Conservation (phyloP, 1,140 invertebrate genomes). For the Penaeus japonicus region DNA sequence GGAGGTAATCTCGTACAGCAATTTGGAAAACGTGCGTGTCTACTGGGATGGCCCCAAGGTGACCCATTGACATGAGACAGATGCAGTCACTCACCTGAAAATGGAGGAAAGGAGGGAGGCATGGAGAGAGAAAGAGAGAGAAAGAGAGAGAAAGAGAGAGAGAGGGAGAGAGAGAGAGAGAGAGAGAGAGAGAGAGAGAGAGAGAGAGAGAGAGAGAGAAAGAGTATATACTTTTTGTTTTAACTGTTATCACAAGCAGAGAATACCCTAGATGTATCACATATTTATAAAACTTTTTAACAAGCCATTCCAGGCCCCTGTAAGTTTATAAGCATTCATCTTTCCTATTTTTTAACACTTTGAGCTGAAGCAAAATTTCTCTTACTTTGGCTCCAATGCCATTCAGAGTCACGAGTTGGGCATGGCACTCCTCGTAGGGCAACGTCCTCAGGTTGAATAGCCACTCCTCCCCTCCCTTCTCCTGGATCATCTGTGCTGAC, state of each 20-base stretch:
- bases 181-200: background rate
- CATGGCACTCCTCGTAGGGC: constrained; percentile 64
- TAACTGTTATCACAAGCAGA: background rate
- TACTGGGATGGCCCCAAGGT: constrained; percentile 88
- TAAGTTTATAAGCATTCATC: too few species aligned
- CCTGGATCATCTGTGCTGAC: constrained; percentile 61
- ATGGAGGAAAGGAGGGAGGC: background rate
- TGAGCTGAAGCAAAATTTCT: background rate
- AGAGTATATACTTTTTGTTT: background rate
- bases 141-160: background rate
- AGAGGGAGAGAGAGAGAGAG: too few species aligned
- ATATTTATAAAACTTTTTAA: too few species aligned
- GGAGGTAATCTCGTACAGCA: constrained; percentile 81
- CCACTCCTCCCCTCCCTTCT: constrained; percentile 63
- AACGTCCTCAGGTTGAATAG: constrained; percentile 62
- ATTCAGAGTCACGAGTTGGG: constrained; percentile 64
- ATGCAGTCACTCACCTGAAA: constrained; percentile 95
- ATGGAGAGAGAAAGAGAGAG: background rate
- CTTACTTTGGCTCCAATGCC: constrained; percentile 66
- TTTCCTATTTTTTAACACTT: background rate
- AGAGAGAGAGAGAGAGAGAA: background rate
- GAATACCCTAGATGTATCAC: too few species aligned
- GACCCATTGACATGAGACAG: constrained; percentile 93
- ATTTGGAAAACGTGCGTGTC: constrained; percentile 98
- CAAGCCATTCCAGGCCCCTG: too few species aligned